Conservation (phyloP, 2,797 vertebrate genomes). For the Petrocephalus schoutedeni region DNA sequence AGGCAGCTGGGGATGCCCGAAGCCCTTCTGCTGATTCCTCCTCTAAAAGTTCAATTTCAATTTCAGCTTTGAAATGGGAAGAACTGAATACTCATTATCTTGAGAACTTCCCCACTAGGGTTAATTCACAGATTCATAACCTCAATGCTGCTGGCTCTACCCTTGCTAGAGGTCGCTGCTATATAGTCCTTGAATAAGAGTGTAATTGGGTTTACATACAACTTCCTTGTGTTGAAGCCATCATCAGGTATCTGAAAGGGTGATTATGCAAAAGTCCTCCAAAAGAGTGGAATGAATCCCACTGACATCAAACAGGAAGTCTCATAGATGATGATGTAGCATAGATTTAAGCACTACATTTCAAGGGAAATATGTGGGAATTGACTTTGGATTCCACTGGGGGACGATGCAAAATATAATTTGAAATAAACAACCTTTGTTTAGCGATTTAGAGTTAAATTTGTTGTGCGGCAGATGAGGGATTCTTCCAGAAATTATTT, state of each 20-base stretch:
- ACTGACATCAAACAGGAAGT: conserved; percentile 34
- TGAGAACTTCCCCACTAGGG: not conserved
- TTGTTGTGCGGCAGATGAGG: not conserved
- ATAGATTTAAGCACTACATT: not conserved
- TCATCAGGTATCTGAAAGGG: not conserved
- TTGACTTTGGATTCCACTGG: not conserved
- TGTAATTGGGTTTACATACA: not conserved
- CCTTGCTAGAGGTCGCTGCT: not conserved
- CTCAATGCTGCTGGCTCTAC: not conserved
- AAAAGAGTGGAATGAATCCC: not conserved
- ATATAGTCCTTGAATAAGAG: not conserved
- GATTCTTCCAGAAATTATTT: not conserved
- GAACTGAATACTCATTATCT: not conserved
- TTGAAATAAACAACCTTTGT: not conserved
- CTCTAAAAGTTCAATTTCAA: not conserved
- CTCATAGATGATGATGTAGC: conserved; percentile 31
- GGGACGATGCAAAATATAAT: not conserved
- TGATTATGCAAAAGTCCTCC: not conserved
- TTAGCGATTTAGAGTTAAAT: not conserved
- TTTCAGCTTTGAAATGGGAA: not conserved
- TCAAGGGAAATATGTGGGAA: not conserved
- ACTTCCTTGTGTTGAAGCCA: not conserved
- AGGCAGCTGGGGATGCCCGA: not conserved
- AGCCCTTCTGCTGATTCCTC: not conserved
- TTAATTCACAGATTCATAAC: not conserved